Base-by-base conservation (phyloP, 2,113 vertebrate genomes). In the Gobio gobio region DNA sequence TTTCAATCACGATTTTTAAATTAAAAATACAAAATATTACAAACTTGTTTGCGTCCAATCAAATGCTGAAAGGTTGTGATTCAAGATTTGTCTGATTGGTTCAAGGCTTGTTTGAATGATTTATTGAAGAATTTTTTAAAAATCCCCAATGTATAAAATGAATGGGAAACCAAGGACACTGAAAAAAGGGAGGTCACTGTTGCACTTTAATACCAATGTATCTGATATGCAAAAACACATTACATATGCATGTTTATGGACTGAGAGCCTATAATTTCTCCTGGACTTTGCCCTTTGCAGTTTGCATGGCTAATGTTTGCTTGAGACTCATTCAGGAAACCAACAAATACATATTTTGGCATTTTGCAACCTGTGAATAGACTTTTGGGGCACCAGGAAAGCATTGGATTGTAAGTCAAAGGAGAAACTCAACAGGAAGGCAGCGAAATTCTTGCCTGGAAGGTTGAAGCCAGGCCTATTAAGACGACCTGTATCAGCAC, bases 401-500 rank as follows among this genome's bases (percentile, higher is more conserved):
- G 29, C 16, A 58, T 12, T 36, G 45, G 16, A 70, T 82, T 70
- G 80, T 66, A 33, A 82, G 63, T 54, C 29, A 78, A 59, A 85
- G 33, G 61, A 56, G 63, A 73, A 58, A 70, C 47, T 70, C 58
- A 73, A 81, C 84, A 63, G 56, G 78, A 64, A 74, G 54, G 76
- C 72, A 74, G 33, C 56, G 6, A 79, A 79, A 63, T 18, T 47
- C 58, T 63, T 77, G 63, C 73, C 79, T 56, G 82, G 64, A 83
- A 59, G 77, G 26, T 63, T 24, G 40, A 40, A 72, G n/a, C n/a
- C 47, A 78, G 86, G 78, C 84, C 49, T 61, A 66, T 79, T 40
- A 90, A 90, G 85, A 83, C 22, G 83, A 74, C 86, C 83, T 76
- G 86, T 86, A 86, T 83, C 81, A 86, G 58, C 79, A 81, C 80